Conservation (phyloP, 2,113 vertebrate genomes). For the Ancistrus triradiatus region DNA sequence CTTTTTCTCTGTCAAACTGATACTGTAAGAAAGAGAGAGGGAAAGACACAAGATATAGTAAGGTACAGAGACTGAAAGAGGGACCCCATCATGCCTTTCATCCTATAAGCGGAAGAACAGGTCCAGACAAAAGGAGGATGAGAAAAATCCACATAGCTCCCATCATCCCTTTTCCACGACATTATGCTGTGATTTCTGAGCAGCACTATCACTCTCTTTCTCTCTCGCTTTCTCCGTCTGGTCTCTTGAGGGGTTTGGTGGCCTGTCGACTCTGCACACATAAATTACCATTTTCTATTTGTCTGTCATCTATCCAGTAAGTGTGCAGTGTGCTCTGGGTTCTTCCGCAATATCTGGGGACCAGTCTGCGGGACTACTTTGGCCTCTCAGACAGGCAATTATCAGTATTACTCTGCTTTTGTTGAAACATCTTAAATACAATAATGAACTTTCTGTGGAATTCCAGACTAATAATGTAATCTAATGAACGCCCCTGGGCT, state of each 20-base stretch:
- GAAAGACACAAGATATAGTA: slow-evolving; percentile 10
- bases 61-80: slow-evolving; percentile 5
- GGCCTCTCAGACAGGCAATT: slow-evolving; percentile 51
- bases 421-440: slow-evolving; percentile 40
- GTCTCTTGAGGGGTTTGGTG: slow-evolving; percentile 45
- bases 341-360: slow-evolving; percentile 50
- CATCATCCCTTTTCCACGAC: slow-evolving; percentile 40
- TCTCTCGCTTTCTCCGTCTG: slow-evolving; percentile 5
- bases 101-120: slow-evolving; percentile 13
- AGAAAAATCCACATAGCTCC: slow-evolving; percentile 18
- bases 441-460: slow-evolving; percentile 25
- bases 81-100: slow-evolving; percentile 17
- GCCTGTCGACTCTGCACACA: slow-evolving; percentile 52
- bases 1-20: slow-evolving; percentile 56
- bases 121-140: slow-evolving; percentile 7
- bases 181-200: slow-evolving; percentile 53
- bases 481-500: too few relatives aligned
- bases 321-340: slow-evolving; percentile 42
- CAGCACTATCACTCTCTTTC: slow-evolving; percentile 43
- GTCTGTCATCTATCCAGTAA: slow-evolving; percentile 49
- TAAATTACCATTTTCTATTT: slow-evolving; percentile 60
- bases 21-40: slow-evolving; percentile 24
- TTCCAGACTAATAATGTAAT: too few relatives aligned
- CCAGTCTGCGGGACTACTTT: slow-evolving; percentile 52
- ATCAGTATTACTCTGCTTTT: slow-evolving; percentile 50